Evolutionary conservation across 2,113 vertebrate species (phyloP), one percentile per base, ranked within the genome.

Genomic region (Zeus faber): DNA sequence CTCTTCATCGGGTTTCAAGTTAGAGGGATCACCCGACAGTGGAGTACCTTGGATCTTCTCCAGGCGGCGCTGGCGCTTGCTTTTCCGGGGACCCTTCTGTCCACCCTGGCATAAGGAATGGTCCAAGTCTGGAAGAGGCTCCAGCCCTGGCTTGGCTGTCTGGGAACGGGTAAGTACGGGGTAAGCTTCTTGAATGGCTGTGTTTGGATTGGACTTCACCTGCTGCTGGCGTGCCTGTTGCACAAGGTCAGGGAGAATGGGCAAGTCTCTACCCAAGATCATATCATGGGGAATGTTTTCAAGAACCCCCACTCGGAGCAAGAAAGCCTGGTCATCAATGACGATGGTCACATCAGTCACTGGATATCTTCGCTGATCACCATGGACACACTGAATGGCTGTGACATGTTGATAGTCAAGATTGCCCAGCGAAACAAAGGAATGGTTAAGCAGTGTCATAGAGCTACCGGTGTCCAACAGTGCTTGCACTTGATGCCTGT

Each of bases 101-200:
- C 41, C 41, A 4, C 41, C 41, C 41, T 44, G 6, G 41, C 41
- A 44, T 44, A 44, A 18, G 3, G 16, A 44, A 18, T 6, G 41
- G 41, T 44, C 41, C 41, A 44, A 10, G 41, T 44, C 41, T 5
- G 41, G 41, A 44, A 44, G 37, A 13, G 41, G 41, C 41, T 44
- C 41, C 41, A 44, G 41, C 41, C 41, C 41, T 44, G 16, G 41
- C 41, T 44, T 44, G 37, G 41, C 16, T 44, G 41, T 44, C 16
- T 44, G 41, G 16, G 41, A 44, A 44, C 41, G 10, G 44, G 44
- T 46, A 24, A 46, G 6, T 23, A 46, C 44, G 3, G 44, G 44
- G 23, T 23, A 46, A 46, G 44, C 5, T 21, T 5, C 44, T 44
- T 44, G 6, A 3, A 44, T 44, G 41, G 41, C 41, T 10, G 41